Base-by-base conservation (phyloP, 2,888 invertebrate species). In the Ligdia adustata region DNA sequence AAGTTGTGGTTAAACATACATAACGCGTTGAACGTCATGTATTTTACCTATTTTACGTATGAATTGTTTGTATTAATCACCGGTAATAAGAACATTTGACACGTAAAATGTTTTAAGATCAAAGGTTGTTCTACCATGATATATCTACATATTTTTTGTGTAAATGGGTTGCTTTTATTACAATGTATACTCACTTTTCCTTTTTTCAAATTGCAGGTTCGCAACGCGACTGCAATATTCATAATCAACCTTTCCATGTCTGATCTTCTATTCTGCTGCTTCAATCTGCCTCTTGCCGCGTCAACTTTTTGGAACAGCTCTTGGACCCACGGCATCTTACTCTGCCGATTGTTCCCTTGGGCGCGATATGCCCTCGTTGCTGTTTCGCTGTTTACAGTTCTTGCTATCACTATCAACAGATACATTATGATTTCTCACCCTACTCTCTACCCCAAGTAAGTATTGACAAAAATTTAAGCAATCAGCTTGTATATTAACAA, bases 401-500 rank as follows among this genome's bases (percentile, higher is more conserved):
- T 95, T 28, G 93, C 95, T 40, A 96, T 96, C 68, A 95, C 96
- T 12, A 92, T 96, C 74, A 96, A 96, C 82, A 92, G 96, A 80
- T 96, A 96, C 74, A 91, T 96, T 52, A 94, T 96, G 93, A 96
- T 96, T 55, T 93, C 95, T 11, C 95, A 95, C 76, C 95, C 95
- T 0, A 89, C 92, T 28, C 84, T 94, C n/a, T 96, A 96, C 79
- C 92, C 94, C 16, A 94, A 92, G 95, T 95, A 88, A 92, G 92
- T 47, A 20, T 12, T n/a, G 9, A 20, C 3, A 15, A 38, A 31
- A n/a, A n/a, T n/a, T n/a, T n/a, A n/a, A n/a, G n/a, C n/a, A n/a
- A n/a, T n/a, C n/a, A n/a, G n/a, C n/a, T n/a, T n/a, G n/a, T n/a
- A n/a, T n/a, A n/a, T n/a, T n/a, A n/a, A n/a, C n/a, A n/a, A n/a